Base-by-base conservation (phyloP, 1,140 invertebrate genomes). In the Sesamia nonagrioides region DNA sequence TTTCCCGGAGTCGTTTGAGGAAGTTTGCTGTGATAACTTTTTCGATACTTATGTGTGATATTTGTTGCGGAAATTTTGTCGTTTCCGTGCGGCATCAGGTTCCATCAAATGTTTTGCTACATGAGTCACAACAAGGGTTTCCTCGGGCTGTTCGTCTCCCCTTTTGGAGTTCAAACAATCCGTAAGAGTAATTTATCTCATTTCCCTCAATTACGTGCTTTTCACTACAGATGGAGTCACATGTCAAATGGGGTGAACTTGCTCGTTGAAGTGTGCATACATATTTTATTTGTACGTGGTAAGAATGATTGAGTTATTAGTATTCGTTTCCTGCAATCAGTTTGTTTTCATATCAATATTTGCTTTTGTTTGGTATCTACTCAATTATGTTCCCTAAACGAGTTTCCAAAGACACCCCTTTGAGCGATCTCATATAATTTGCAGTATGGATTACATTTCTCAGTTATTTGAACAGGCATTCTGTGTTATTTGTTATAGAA, bases 161-260 rank as follows among this genome's bases (percentile, higher is more conserved):
- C 84, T 84, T 82, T 77, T 61, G 15, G 42, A 35, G 66, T 79
- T 68, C 82, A 85, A 84, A 88, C 84, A 87, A 86, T 86, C 84
- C 83, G 79, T 80, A 87, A 88, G 78, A 85, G 89, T 90, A 88
- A 92, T 92, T 92, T 91, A 89, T 91, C 89, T 92, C 86, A 92
- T 92, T 91, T 92, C 87, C 89, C 85, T 88, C 89, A 88, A 90
- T 89, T 88, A 89, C 84, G 81, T 79, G 78, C 88, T 90, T 90
- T 91, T 91, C 89, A 85, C 80, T 83, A 72, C 79, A 80, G 83
- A 79, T 71, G 68, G 77, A 79, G 80, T 83, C 82, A 75, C 79
- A 84, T 87, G 84, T 88, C 85, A 88, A 87, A 86, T 87, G 72
- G 89, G 89, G 86, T 89, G 87, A 87, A 85, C 71, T 77, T 76